Conservation (phyloP, 2,888 invertebrate species). For the Drosophila peninsularis region DNA sequence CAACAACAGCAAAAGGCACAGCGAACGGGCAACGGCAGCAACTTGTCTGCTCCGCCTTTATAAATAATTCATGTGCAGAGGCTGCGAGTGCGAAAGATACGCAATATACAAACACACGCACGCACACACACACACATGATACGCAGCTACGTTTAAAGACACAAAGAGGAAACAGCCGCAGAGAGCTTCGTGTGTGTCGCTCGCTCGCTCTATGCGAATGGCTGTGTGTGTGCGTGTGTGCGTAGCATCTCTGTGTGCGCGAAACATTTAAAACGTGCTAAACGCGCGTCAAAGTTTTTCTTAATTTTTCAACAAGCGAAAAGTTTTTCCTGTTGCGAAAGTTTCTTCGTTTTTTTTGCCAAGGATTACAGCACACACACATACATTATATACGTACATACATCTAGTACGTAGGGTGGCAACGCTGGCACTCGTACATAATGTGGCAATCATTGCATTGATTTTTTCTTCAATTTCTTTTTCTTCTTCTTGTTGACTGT, state of each 20-base stretch:
- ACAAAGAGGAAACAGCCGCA: constrained; percentile 63
- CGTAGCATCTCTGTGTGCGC: constrained; percentile 36
- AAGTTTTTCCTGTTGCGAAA: constrained; percentile 54
- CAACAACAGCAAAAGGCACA: constrained; percentile 50
- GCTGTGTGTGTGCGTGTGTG: constrained; percentile 10
- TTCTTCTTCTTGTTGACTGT: not conserved
- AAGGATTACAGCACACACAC: constrained; percentile 60
- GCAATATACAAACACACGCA: constrained; percentile 62
- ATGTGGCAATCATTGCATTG: constrained; percentile 79
- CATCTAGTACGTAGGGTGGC: not conserved
- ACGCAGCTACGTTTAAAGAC: constrained; percentile 73
- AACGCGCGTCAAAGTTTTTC: constrained; percentile 81
- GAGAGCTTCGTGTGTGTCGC: constrained; percentile 55
- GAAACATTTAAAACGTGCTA: constrained; percentile 80
- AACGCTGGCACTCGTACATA: constrained; percentile 58
- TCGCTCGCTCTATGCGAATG: constrained; percentile 13
- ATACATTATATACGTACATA: not conserved
- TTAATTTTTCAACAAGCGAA: constrained; percentile 75
- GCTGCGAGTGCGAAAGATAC: constrained; percentile 76
- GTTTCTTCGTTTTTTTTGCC: constrained; percentile 43
- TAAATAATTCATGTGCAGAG: constrained; percentile 84
- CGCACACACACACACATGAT: constrained; percentile 35
- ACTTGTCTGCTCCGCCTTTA: constrained; percentile 85
- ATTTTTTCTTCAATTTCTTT: constrained; percentile 62
- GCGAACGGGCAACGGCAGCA: constrained; percentile 66